Percentiles rank a stretch among this genome's conserved stretches.
Conservation (phyloP, 2,888 invertebrate species). For the Orthonychiurus folsomi region DNA sequence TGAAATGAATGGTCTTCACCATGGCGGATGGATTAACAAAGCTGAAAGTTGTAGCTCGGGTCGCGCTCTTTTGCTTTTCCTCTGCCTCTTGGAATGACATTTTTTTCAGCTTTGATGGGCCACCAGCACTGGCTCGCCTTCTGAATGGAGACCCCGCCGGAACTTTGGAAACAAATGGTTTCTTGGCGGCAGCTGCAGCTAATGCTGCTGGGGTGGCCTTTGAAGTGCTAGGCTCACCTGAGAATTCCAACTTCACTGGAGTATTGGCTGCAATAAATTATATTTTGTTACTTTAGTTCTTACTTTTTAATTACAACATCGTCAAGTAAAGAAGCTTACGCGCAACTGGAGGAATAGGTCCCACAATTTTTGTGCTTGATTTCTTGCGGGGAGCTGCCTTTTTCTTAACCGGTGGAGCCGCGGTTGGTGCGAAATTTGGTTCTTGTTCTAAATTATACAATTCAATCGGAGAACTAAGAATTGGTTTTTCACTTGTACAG, state of each 20-base stretch:
- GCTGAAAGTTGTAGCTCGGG: slow-evolving; percentile 28
- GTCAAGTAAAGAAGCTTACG: too few relatives aligned
- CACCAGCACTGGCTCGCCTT: background rate
- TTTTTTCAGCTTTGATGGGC: slow-evolving; percentile 11
- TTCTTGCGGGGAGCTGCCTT: background rate
- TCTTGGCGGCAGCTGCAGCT: slow-evolving; percentile 13
- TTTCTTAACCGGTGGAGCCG: background rate
- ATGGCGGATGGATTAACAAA: slow-evolving; percentile 28
- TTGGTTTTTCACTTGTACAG: too few relatives aligned
- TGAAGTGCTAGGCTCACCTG: too few relatives aligned
- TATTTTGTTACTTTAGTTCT: too few relatives aligned
- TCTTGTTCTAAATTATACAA: background rate
- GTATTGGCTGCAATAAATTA: too few relatives aligned
- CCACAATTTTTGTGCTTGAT: background rate
- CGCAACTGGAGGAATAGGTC: background rate
- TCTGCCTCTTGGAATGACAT: slow-evolving; percentile 26
- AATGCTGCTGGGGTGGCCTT: slow-evolving; percentile 12
- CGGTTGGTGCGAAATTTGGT: background rate
- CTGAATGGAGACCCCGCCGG: slow-evolving; percentile 13
- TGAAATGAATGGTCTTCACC: slow-evolving; percentile 29
- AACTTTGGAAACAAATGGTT: slow-evolving; percentile 7
- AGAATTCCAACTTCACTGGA: background rate
- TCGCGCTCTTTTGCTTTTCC: slow-evolving; percentile 24
- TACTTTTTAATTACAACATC: too few relatives aligned
- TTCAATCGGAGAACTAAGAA: too few relatives aligned